Percentiles rank a stretch among this genome's conserved stretches.
phyloP scores from a whole-genome alignment of 1,140 invertebrate species.

The Tribolium madens region DNA sequence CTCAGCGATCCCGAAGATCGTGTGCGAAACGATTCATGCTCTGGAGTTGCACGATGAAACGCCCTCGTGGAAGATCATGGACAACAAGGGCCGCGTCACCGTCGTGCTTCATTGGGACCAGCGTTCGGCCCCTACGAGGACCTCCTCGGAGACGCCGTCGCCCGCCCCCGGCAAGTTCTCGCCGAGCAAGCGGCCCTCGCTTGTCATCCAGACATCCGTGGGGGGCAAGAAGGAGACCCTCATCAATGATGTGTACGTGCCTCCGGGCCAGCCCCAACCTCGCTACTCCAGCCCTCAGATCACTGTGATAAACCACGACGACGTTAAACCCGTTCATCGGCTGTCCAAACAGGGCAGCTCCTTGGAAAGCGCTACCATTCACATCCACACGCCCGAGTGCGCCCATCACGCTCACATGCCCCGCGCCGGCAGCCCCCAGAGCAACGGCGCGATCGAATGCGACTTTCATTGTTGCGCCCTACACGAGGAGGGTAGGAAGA shows the following conservation, averaged over 20 bases:
- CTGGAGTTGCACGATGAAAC: slow-evolving; percentile 94
- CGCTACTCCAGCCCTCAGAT: slow-evolving; percentile 83
- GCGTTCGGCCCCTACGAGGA: slow-evolving; percentile 73
- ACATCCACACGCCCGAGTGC: slow-evolving; percentile 88
- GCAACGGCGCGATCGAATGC: slow-evolving; percentile 78
- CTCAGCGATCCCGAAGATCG: slow-evolving; percentile 94
- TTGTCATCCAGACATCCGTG: slow-evolving; percentile 82
- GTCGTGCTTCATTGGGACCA: slow-evolving; percentile 95
- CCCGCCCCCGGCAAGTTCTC: slow-evolving; percentile 72
- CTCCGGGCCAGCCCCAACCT: slow-evolving; percentile 67
- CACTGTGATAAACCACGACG: slow-evolving; percentile 91
- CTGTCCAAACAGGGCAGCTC: slow-evolving; percentile 77
- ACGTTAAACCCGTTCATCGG: slow-evolving; percentile 69
- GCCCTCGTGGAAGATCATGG: slow-evolving; percentile 97
- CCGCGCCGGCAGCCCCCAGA: slow-evolving; percentile 72
- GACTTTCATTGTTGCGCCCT: slow-evolving; percentile 95
- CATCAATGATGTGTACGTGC: slow-evolving; percentile 69
- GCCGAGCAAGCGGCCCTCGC: slow-evolving; percentile 75
- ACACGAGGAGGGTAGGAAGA: slow-evolving; percentile 90
- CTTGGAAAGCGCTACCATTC: slow-evolving; percentile 80
- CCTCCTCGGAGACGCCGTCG: slow-evolving; percentile 68
- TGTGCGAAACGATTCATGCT: slow-evolving; percentile 95
- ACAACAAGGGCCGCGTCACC: slow-evolving; percentile 94
- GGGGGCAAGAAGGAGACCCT: slow-evolving; percentile 69
- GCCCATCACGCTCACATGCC: slow-evolving; percentile 79